A percentile compares a stretch with the other conserved stretches of the same genome.
phyloP scores from a whole-genome alignment of 2,113 vertebrate genomes.

The Microcebus ravelobensis region DNA sequence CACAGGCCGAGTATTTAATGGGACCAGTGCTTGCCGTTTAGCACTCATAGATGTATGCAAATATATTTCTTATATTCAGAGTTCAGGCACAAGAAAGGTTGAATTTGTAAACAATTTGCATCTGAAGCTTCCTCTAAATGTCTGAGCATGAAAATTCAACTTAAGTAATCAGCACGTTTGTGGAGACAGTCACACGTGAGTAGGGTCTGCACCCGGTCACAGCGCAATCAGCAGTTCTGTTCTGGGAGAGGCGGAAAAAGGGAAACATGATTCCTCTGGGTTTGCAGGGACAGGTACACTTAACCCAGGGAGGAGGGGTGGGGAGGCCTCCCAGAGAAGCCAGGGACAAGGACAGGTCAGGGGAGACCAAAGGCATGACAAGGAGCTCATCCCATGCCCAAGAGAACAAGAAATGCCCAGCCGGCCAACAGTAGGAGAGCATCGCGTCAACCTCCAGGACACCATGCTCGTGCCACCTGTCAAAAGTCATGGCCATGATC shows the following conservation, averaged over 20 bases:
- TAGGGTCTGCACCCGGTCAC: neutral
- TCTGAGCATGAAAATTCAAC: neutral
- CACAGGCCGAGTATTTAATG: neutral
- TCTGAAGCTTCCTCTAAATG: conserved; percentile 57
- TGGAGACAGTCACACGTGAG: conserved; percentile 36
- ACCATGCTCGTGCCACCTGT: neutral
- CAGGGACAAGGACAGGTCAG: neutral
- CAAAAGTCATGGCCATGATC: neutral
- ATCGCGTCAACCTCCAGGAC: neutral
- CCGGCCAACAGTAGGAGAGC: too few relatives aligned
- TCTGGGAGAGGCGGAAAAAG: conserved; percentile 33
- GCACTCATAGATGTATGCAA: conserved; percentile 9
- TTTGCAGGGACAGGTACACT: neutral
- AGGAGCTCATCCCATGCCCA: neutral
- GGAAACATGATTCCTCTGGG: neutral
- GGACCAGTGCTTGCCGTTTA: conserved; percentile 14
- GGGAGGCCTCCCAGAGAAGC: neutral
- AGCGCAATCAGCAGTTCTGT: neutral
- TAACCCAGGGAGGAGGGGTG: too few relatives aligned
- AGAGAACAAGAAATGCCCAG: neutral
- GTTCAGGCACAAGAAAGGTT: conserved; percentile 29
- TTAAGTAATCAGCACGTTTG: conserved; percentile 63
- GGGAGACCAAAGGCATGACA: too few relatives aligned
- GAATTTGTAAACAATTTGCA: conserved; percentile 71
- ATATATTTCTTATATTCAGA: conserved; percentile 49